Evolutionary conservation across 2,113 vertebrate genomes (phyloP), one percentile per base, ranked within the genome.

Genomic region (Greenwoodochromis staneri): DNA sequence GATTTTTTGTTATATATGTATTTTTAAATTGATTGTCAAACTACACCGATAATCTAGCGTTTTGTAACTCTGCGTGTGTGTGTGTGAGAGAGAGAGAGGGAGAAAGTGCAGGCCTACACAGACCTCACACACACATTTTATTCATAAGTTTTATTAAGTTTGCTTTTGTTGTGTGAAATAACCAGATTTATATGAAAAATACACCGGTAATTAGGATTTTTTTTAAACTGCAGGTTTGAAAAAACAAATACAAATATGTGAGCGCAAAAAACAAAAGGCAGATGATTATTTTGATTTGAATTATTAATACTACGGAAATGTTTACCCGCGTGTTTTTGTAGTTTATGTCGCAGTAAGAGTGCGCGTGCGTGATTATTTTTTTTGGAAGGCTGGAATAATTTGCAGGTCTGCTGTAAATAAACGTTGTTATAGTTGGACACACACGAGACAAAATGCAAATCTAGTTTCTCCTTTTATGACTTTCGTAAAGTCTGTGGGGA

Each of bases 11-110:
- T 66, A 13, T 66, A 21, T 0, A 38, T 38, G 10, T 13, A n/a
- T 1, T 38, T 40, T 76, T 29, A 19, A 47, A 86, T 47, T 82
- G 66, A 78, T 78, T 21, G 81, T 88, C 6, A 92, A 92, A 90
- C 53, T n/a, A 13, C 81, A 45, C 24, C 11, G 19, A 89, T 84
- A 87, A 83, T 80, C 84, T 54, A 81, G 4, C 57, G 87, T 51
- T 84, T 45, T 59, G 29, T 78, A 14, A 5, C 6, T 12, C 13
- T 47, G 0, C 4, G n/a, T 24, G 21, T 27, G 61, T 9, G 59
- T 29, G 24, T 34, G 42, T 16, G 29, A 0, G 42, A 11, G 34
- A 16, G 0, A 8, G 17, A 5, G 19, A 4, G 19, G 2, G 49
- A 31, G 86, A 66, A n/a, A 29, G 29, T 47, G 34, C 13, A 85